Percentiles rank a stretch among this genome's conserved stretches.
These are phyloP conservation scores for Eutrigla gurnardus DNA, from an alignment of 2,797 vertebrate species.

Conservation along the genomic window DNA sequence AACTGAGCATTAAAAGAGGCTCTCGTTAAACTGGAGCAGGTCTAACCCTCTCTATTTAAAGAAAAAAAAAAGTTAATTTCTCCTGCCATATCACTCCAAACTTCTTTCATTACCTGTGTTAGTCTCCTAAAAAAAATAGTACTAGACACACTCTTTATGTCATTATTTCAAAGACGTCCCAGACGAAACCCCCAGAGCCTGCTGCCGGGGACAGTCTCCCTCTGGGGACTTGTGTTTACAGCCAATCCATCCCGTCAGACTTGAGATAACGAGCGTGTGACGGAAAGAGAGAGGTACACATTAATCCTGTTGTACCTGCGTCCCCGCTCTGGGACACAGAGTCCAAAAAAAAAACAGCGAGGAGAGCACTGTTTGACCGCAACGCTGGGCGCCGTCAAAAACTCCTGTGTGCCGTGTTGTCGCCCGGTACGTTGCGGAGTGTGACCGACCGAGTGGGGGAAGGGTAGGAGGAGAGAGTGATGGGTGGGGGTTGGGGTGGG, in stretches of 20 bases:
- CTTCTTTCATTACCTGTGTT: constrained; percentile 32
- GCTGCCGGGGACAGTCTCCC: constrained; percentile 42
- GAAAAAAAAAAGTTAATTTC: background rate
- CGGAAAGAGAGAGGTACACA: constrained; percentile 46
- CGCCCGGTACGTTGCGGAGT: constrained; percentile 17
- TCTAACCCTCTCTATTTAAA: background rate
- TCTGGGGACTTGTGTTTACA: constrained; percentile 48
- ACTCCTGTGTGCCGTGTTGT: constrained; percentile 38
- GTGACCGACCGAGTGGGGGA: constrained; percentile 15
- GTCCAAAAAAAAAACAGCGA: constrained; percentile 17
- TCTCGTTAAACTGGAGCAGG: background rate
- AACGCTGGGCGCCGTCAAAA: constrained; percentile 38
- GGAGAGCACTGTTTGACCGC: constrained; percentile 50
- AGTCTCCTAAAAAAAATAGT: background rate
- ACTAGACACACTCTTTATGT: constrained; percentile 27
- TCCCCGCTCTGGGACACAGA: constrained; percentile 21
- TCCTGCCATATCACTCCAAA: constrained; percentile 12
- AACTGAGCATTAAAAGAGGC: constrained; percentile 26
- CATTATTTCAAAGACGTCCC: constrained; percentile 51
- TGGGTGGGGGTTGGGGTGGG: background rate
- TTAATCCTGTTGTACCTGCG: constrained; percentile 60
- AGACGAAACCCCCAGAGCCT: constrained; percentile 50
- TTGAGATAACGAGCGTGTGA: constrained; percentile 62
- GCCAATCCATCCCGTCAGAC: constrained; percentile 47
- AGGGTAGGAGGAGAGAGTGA: constrained; percentile 1